Evolutionary conservation across 2,113 vertebrate genomes (phyloP).

Genomic region (Dendrocopos noguchii): DNA sequence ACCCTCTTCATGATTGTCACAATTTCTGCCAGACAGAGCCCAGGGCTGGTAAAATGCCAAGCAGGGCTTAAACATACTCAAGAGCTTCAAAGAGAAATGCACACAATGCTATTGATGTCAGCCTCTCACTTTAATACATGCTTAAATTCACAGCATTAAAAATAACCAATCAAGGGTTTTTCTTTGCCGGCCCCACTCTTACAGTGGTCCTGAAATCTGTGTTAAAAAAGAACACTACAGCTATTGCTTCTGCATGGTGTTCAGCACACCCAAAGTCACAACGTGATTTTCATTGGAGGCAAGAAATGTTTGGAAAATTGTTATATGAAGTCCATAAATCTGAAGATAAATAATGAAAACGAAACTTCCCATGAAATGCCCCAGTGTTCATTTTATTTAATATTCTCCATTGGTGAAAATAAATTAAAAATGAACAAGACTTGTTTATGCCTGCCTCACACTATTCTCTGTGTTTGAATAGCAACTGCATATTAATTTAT

Average conservation of each 20-base stretch:
- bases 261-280: neutral
- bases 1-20: neutral
- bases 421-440: constrained; percentile 86
- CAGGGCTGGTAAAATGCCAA: constrained; percentile 56
- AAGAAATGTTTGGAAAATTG: constrained; percentile 61
- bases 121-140: constrained; percentile 48
- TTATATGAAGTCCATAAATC: constrained; percentile 78
- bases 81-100: constrained; percentile 65
- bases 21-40: constrained; percentile 47
- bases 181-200: neutral
- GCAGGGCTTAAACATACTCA: constrained; percentile 42
- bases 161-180: constrained; percentile 45
- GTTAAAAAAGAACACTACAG: neutral
- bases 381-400: constrained; percentile 82
- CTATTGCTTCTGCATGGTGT: neutral
- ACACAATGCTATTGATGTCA: constrained; percentile 63
- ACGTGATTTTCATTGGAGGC: constrained; percentile 32
- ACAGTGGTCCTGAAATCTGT: neutral
- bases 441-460: constrained; percentile 83
- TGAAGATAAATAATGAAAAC: constrained; percentile 82
- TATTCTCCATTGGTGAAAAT: constrained; percentile 83
- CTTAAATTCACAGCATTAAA: constrained; percentile 63
- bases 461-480: constrained; percentile 80
- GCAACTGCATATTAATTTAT: constrained; percentile 86
- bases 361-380: constrained; percentile 73